Conservation (phyloP, 2,888 invertebrate species). For the Catocala fraxini region DNA sequence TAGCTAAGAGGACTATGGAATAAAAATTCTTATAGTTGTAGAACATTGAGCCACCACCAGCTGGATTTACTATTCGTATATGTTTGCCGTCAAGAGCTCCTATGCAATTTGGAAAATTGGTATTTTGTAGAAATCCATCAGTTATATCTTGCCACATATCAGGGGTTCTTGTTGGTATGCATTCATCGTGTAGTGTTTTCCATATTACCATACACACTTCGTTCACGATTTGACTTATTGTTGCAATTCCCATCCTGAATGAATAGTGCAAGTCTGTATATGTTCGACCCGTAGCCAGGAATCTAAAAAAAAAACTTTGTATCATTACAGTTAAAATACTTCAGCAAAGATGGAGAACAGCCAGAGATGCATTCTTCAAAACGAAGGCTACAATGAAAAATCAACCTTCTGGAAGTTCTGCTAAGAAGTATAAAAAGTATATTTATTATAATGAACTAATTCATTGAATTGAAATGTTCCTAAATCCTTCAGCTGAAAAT, state of each 20-base stretch:
- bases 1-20: constrained; percentile 52
- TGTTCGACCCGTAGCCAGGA: constrained; percentile 34
- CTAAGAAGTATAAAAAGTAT: constrained; percentile 35
- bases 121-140: constrained; percentile 21
- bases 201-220: constrained; percentile 56
- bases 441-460: constrained; percentile 39
- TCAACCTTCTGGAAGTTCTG: constrained; percentile 37
- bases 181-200: constrained; percentile 15
- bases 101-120: constrained; percentile 28
- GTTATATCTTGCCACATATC: constrained; percentile 36
- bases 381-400: constrained; percentile 31
- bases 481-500: constrained; percentile 33
- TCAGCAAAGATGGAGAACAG: constrained; percentile 37
- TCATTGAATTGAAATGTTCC: too few species aligned
- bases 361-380: constrained; percentile 31
- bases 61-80: constrained; percentile 23
- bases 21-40: constrained; percentile 54
- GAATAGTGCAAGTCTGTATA: constrained; percentile 54
- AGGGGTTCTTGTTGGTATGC: constrained; percentile 31
- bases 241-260: constrained; percentile 56
- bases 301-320: constrained; percentile 15
- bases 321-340: constrained; percentile 41
- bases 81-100: constrained; percentile 44
- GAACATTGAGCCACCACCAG: constrained; percentile 24
- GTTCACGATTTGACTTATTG: constrained; percentile 39